A percentile compares a stretch with the other conserved stretches of the same genome.
Evolutionary conservation across 2,797 vertebrate species (phyloP).

Genomic region (Acanthopagrus latus): DNA sequence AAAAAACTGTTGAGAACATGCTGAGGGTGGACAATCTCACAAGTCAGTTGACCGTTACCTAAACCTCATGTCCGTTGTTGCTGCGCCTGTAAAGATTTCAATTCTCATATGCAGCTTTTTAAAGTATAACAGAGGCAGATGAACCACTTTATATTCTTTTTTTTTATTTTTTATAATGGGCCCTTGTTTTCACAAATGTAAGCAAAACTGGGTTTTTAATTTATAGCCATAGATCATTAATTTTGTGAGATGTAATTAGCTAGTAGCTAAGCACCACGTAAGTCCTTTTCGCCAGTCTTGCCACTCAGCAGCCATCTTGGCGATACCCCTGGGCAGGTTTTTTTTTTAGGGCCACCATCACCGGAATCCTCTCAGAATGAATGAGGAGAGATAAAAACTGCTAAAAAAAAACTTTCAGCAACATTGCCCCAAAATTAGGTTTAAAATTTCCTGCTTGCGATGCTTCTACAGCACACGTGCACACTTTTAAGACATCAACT

Average conservation of each 20-base stretch:
- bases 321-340: too few relatives aligned
- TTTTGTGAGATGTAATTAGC: neutral
- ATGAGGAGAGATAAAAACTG: too few relatives aligned
- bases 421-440: too few relatives aligned
- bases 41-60: neutral
- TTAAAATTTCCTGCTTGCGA: too few relatives aligned
- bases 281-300: too few relatives aligned
- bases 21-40: slow-evolving; percentile 1
- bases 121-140: neutral
- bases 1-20: slow-evolving; percentile 10
- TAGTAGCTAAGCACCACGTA: neutral
- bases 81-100: neutral
- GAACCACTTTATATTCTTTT: neutral
- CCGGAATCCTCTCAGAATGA: too few relatives aligned
- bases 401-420: too few relatives aligned
- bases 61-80: neutral
- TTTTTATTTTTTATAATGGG: neutral
- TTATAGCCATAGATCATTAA: neutral
- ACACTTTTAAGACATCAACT: too few relatives aligned
- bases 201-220: neutral
- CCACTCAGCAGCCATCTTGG: too few relatives aligned
- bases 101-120: slow-evolving; percentile 8
- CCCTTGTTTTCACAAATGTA: neutral
- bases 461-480: too few relatives aligned
- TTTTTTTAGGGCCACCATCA: too few relatives aligned